A percentile compares a stretch with the other conserved stretches of the same genome.
These are phyloP conservation scores for Trachelus stipa DNA, from an alignment of 2,888 invertebrate species.

Conservation along the genomic window DNA sequence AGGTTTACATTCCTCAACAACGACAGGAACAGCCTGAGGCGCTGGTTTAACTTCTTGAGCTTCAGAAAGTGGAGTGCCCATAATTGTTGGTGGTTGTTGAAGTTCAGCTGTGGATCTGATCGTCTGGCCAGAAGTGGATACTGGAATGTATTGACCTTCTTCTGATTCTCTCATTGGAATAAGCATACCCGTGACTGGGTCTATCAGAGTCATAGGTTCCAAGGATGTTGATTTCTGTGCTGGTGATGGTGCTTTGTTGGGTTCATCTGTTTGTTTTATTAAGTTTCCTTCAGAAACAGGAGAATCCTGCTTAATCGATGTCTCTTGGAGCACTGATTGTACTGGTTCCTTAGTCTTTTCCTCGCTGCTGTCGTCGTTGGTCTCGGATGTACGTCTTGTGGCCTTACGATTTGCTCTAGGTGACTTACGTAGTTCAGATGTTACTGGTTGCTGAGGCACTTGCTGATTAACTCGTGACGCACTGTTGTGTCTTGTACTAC, in stretches of 20 bases:
- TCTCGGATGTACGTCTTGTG: slow-evolving; percentile 75
- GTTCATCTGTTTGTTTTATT: slow-evolving; percentile 43
- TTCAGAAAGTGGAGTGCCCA: slow-evolving; percentile 29
- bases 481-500: slow-evolving; percentile 71
- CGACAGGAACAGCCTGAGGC: slow-evolving; percentile 68
- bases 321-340: background rate
- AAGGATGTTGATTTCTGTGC: slow-evolving; percentile 52
- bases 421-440: slow-evolving; percentile 70
- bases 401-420: slow-evolving; percentile 74
- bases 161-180: slow-evolving; percentile 79
- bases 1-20: slow-evolving; percentile 67
- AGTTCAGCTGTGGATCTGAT: slow-evolving; percentile 26
- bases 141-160: slow-evolving; percentile 76
- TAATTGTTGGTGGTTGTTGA: slow-evolving; percentile 27
- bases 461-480: slow-evolving; percentile 58
- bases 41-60: slow-evolving; percentile 60
- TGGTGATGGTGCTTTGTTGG: slow-evolving; percentile 51
- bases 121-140: slow-evolving; percentile 60
- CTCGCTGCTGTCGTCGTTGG: slow-evolving; percentile 73
- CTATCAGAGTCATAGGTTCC: slow-evolving; percentile 77
- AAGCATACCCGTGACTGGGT: slow-evolving; percentile 80
- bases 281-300: slow-evolving; percentile 18
- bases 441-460: slow-evolving; percentile 22
- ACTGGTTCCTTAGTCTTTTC: slow-evolving; percentile 66
- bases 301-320: slow-evolving; percentile 34